Base-by-base conservation (phyloP, 2,888 invertebrate species). In the Drosophila nr. medialis region DNA sequence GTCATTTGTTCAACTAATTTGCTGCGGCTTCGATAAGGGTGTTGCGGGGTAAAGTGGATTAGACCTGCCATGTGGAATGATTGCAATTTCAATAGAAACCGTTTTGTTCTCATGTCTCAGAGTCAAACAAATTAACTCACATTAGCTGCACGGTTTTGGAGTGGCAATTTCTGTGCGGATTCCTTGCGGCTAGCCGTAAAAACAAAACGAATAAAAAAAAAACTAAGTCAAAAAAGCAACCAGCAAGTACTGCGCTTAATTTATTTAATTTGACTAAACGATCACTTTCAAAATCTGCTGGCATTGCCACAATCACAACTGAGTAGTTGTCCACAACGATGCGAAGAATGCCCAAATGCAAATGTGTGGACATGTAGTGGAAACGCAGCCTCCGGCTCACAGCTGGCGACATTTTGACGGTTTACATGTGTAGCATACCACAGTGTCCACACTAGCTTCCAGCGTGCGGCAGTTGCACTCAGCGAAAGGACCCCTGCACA, bases 1-100 rank as follows among this genome's bases (percentile, higher is more conserved):
- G 91, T 91, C 91, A 90, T 90, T 91, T 91, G 86, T 91, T 80
- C 77, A 81, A 80, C 84, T 89, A 91, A 91, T 91, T 91, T 89
- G 85, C 72, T 75, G 70, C 60, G 72, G 70, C 51, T 77, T 64
- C 71, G 69, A 74, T 74, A 65, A 54, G 60, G 29, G 58, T 42
- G 54, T 48, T 32, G 61, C n/a, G n/a, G 7, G 27, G 42, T 5
- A 32, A 29, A 15, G 8, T 34, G 8, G 18, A 34, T 24, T 24
- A 32, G 6, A 63, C 32, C 45, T 29, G 8, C 48, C 40, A 50
- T 34, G 64, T 45, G 67, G 76, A 68, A 78, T 78, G 67, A 77
- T 74, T 72, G 72, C 64, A 64, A 75, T 82, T 75, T 73, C 60
- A 75, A 78, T 81, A 69, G 66, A 62, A 72, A 64, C 71, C 55